These are phyloP conservation scores for Catotricha subobsoleta DNA, from an alignment of 2,888 invertebrate genomes.

Conservation along the genomic window DNA sequence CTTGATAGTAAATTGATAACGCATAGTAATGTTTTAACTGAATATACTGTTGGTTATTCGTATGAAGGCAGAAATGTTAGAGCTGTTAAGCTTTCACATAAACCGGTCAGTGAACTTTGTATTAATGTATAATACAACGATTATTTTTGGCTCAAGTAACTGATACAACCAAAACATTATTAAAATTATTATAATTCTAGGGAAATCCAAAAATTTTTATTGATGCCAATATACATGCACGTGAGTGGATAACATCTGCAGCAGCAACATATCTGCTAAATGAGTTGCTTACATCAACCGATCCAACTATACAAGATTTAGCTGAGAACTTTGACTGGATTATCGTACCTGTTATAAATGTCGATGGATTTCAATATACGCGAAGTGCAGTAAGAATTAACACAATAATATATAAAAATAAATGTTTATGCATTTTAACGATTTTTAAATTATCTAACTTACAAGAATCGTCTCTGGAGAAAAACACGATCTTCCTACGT, in stretches of 20 bases:
- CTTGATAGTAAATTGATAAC: conserved; percentile 28
- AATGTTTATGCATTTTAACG: not conserved
- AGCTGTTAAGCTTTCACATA: conserved; percentile 19
- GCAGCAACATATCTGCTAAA: conserved; percentile 51
- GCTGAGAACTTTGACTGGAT: conserved; percentile 56
- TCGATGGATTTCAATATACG: conserved; percentile 16
- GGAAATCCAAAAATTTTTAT: conserved; percentile 40
- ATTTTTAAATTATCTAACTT: not conserved
- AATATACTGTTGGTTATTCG: conserved; percentile 29
- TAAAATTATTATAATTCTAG: not conserved
- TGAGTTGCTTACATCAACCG: conserved; percentile 42
- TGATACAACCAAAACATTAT: not conserved
- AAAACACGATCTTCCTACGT: conserved; percentile 39
- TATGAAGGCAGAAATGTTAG: conserved; percentile 31
- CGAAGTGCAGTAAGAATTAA: not conserved
- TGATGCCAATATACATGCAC: conserved; percentile 44
- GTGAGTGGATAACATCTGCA: conserved; percentile 60
- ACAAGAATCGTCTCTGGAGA: conserved; percentile 43
- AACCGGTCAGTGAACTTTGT: conserved; percentile 6
- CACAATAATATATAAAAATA: not conserved
- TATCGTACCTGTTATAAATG: conserved; percentile 52
- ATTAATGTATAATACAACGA: conserved; percentile 9
- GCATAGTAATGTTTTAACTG: conserved; percentile 28
- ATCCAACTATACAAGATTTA: conserved; percentile 35
- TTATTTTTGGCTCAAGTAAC: not conserved